A percentile compares a stretch with the other conserved stretches of the same genome.
Evolutionary conservation across 2,797 vertebrate species (phyloP).

Genomic region (Holocentrus rufus): DNA sequence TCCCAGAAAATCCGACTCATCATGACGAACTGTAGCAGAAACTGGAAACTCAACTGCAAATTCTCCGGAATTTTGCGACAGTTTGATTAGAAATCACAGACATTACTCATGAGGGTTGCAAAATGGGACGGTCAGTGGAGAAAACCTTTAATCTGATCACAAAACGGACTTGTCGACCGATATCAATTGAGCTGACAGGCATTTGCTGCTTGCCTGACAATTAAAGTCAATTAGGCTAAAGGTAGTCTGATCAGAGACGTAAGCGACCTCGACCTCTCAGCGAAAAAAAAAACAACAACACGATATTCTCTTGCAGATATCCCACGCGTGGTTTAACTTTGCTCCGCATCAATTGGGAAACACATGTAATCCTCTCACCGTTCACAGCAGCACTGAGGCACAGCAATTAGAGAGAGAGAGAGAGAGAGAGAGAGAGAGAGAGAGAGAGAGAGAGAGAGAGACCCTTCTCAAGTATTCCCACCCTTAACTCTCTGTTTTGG

Average conservation of each 20-base stretch:
- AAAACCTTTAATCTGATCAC: conserved; percentile 38
- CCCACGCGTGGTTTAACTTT: conserved; percentile 40
- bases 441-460: too few species aligned
- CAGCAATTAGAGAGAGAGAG: conserved; percentile 69
- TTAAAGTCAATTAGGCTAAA: not conserved
- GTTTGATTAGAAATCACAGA: conserved; percentile 39
- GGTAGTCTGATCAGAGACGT: too few species aligned
- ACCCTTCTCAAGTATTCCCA: too few species aligned
- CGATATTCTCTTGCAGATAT: not conserved
- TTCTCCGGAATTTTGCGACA: conserved; percentile 35
- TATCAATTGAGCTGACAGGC: conserved; percentile 11
- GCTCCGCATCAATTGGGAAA: conserved; percentile 70
- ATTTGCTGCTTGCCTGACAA: conserved; percentile 3
- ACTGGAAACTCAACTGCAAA: conserved; percentile 22
- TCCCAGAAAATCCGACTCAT: conserved; percentile 81
- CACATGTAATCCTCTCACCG: conserved; percentile 66
- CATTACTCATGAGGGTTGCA: conserved; percentile 49
- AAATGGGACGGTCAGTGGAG: conserved; percentile 5
- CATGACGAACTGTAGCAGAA: conserved; percentile 37
- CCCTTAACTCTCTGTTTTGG: too few species aligned
- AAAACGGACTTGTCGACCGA: conserved; percentile 20
- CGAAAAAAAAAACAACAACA: too few species aligned
- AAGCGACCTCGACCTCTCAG: too few species aligned
- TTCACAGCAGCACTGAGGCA: not conserved
- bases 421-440: too few species aligned